Base-by-base conservation (phyloP, 2,113 vertebrate species). In the Cyprinodon brontotheroides region DNA sequence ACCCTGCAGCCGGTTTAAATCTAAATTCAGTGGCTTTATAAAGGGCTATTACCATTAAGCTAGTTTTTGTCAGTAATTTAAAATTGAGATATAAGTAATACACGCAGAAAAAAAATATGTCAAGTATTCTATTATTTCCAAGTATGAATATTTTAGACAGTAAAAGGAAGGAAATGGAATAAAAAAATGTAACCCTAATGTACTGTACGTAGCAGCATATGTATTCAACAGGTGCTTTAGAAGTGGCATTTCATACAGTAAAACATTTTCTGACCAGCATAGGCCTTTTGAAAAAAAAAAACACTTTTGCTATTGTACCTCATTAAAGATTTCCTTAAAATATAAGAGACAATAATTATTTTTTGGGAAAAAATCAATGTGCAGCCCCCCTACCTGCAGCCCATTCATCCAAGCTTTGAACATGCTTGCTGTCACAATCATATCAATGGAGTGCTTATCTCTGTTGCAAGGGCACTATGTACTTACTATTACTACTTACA, bases 1-100 rank as follows among this genome's bases (percentile, higher is more conserved):
- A 50, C 20, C 12, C 45, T 74, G 65, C 72, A n/a, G 57, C 14
- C 61, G 11, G 37, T 73, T 66, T 68, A 45, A 78, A 71, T 78
- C 36, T 22, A 38, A 36, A 75, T 61, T 20, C 41, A 41, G 36
- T 64, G 74, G 36, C 66, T 69, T 61, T 20, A 39, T 20, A 71
- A 57, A 57, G 6, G 17, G 20, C 0, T n/a, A n/a, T 10, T 57
- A 14, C 17, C 8, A 57, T 57, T 7, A 57, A n/a, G 20, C 9
- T 8, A 57, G n/a, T n/a, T 57, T n/a, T 20, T 57, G 20, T n/a
- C 8, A 57, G 43, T 45, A 45, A n/a, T n/a, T 57, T 20, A 57
- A 10, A 10, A 9, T 2, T 53, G 4, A n/a, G n/a, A n/a, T 57
- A n/a, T 57, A 2, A 9, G 9, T 0, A n/a, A 20, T 53, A 13